A percentile compares a stretch with the other conserved stretches of the same genome.
Evolutionary conservation across 2,113 vertebrate genomes (phyloP).

Genomic region (Callorhinus ursinus): DNA sequence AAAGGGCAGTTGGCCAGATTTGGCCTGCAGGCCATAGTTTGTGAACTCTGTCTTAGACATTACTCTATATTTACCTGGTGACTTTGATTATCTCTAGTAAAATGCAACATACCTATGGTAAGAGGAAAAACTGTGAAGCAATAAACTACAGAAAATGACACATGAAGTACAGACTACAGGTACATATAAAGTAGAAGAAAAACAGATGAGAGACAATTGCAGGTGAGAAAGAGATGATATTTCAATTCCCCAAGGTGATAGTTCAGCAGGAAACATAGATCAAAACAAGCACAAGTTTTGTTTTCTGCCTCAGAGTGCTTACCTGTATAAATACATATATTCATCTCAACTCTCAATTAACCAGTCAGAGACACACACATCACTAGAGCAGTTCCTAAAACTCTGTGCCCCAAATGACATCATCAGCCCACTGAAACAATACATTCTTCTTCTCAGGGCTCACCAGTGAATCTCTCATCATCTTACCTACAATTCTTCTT

Average conservation of each 20-base stretch:
- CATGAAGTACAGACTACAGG: not conserved
- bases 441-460: not conserved
- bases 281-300: not conserved
- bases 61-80: not conserved
- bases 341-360: not conserved
- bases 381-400: not conserved
- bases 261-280: not conserved
- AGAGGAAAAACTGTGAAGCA: not conserved
- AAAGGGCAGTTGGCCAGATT: not conserved
- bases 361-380: not conserved
- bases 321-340: not conserved
- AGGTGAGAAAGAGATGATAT: not conserved
- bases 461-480: not conserved
- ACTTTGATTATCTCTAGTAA: not conserved
- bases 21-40: not conserved
- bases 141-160: slow-evolving; percentile 16
- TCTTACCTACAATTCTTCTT: not conserved
- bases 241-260: not conserved
- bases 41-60: not conserved
- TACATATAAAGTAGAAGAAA: not conserved
- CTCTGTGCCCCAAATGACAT: not conserved
- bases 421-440: not conserved
- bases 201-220: not conserved
- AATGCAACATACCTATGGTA: not conserved
- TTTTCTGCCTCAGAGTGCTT: not conserved